phyloP scores from a whole-genome alignment of 2,113 vertebrate species.

The Perca fluviatilis region DNA sequence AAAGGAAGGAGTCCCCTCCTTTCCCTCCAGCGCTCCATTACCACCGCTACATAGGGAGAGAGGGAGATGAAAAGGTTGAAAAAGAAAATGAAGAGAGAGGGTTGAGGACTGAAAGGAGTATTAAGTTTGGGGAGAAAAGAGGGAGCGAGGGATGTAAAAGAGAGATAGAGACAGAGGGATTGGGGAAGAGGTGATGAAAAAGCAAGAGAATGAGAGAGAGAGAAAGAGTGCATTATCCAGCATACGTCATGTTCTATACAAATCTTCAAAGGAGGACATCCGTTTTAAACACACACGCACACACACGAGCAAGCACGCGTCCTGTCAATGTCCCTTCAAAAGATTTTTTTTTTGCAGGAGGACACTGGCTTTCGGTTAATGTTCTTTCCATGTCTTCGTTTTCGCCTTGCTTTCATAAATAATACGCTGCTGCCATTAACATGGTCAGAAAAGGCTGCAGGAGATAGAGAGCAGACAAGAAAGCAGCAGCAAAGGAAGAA shows the following conservation, averaged over 20 bases:
- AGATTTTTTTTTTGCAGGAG: constrained; percentile 25
- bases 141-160: constrained; percentile 10
- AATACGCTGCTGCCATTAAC: constrained; percentile 58
- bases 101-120: background rate
- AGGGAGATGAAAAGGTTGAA: constrained; percentile 30
- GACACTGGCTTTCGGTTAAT: constrained; percentile 53
- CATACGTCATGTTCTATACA: constrained; percentile 66
- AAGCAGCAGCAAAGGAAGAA: constrained; percentile 12
- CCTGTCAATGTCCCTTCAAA: constrained; percentile 34
- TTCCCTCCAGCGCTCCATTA: constrained; percentile 3
- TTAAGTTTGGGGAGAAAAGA: constrained; percentile 17
- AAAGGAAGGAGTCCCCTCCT: background rate
- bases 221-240: constrained; percentile 28
- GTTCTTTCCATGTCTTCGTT: constrained; percentile 67
- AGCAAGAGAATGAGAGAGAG: background rate
- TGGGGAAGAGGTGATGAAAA: too few relatives aligned
- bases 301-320: constrained; percentile 12
- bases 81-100: background rate
- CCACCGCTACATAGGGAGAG: background rate
- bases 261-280: constrained; percentile 65
- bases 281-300: constrained; percentile 67
- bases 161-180: background rate
- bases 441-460: constrained; percentile 37
- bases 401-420: constrained; percentile 68
- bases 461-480: constrained; percentile 21